A percentile compares a stretch with the other conserved stretches of the same genome.
Conservation (phyloP, 2,113 vertebrate species). For the Corapipo altera region DNA sequence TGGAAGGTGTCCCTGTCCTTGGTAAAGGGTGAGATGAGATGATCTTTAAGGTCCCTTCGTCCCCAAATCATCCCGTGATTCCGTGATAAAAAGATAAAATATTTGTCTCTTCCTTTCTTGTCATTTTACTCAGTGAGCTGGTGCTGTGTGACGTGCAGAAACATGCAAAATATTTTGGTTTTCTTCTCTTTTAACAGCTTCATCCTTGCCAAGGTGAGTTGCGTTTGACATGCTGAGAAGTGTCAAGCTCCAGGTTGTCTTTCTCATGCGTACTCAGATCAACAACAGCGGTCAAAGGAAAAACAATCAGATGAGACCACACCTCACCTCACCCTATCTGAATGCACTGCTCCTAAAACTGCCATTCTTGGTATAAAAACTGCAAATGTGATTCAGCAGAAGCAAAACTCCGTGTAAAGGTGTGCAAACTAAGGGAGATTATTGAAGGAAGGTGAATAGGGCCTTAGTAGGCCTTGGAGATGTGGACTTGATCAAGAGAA, state of each 20-base stretch:
- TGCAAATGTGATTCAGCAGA: not conserved
- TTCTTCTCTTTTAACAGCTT: not conserved
- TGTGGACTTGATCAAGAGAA: not conserved
- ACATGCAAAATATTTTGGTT: accelerated
- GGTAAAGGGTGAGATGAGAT: not conserved
- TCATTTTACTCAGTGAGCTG: not conserved
- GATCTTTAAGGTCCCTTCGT: not conserved
- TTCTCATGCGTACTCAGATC: not conserved
- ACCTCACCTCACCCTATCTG: not conserved
- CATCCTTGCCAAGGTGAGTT: not conserved
- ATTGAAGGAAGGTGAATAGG: not conserved
- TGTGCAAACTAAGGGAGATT: not conserved
- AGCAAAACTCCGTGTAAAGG: not conserved
- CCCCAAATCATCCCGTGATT: not conserved
- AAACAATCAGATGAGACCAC: accelerated
- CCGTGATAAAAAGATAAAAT: not conserved
- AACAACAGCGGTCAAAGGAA: not conserved
- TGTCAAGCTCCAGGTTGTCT: accelerated
- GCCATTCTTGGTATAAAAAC: not conserved
- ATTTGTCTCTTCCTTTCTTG: not conserved
- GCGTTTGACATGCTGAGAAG: not conserved
- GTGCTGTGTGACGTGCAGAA: not conserved
- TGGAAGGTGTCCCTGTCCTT: not conserved
- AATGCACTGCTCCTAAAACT: not conserved
- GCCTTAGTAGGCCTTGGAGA: not conserved